Evolutionary conservation across 2,113 vertebrate genomes (phyloP).

Genomic region (Sinocyclocheilus maitianheensis): DNA sequence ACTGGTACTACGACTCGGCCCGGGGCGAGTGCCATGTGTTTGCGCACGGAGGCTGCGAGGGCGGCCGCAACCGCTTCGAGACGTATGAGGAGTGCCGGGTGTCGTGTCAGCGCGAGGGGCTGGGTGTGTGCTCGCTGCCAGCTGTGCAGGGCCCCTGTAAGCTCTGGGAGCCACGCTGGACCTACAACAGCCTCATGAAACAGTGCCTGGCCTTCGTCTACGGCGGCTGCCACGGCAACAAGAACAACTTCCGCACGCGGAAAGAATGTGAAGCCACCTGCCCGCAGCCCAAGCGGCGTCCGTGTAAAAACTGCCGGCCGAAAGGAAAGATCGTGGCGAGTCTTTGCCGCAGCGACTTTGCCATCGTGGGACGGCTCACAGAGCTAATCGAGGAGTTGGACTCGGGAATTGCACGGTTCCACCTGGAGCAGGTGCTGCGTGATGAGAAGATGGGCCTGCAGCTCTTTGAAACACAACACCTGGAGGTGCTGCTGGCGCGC

Average conservation of each 20-base stretch:
- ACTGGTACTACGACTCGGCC: slow-evolving; percentile 87
- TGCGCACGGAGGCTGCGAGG: slow-evolving; percentile 79
- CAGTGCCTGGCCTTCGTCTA: slow-evolving; percentile 91
- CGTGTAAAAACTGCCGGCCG: slow-evolving; percentile 84
- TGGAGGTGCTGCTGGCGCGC: slow-evolving; percentile 88
- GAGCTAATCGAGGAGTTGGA: slow-evolving; percentile 93
- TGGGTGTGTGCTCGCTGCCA: slow-evolving; percentile 83
- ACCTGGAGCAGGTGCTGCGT: slow-evolving; percentile 87
- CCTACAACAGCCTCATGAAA: slow-evolving; percentile 85
- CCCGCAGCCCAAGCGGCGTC: slow-evolving; percentile 79
- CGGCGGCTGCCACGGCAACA: slow-evolving; percentile 90
- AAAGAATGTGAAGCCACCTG: slow-evolving; percentile 88
- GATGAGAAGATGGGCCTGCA: slow-evolving; percentile 95
- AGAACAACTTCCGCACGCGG: slow-evolving; percentile 88
- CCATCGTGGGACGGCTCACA: slow-evolving; percentile 89
- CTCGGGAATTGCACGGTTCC: slow-evolving; percentile 85
- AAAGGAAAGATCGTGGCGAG: slow-evolving; percentile 87
- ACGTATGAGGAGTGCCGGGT: slow-evolving; percentile 89
- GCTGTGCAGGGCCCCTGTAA: slow-evolving; percentile 92
- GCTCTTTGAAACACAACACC: slow-evolving; percentile 88
- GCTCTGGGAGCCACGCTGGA: slow-evolving; percentile 89
- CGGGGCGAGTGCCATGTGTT: slow-evolving; percentile 85
- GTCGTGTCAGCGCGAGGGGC: slow-evolving; percentile 79
- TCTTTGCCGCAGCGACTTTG: slow-evolving; percentile 94
- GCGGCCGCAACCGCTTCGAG: slow-evolving; percentile 85